Evolutionary conservation across 1,140 invertebrate genomes (phyloP), one percentile per base, ranked within the genome.

Genomic region (Dreissena rostriformis): DNA sequence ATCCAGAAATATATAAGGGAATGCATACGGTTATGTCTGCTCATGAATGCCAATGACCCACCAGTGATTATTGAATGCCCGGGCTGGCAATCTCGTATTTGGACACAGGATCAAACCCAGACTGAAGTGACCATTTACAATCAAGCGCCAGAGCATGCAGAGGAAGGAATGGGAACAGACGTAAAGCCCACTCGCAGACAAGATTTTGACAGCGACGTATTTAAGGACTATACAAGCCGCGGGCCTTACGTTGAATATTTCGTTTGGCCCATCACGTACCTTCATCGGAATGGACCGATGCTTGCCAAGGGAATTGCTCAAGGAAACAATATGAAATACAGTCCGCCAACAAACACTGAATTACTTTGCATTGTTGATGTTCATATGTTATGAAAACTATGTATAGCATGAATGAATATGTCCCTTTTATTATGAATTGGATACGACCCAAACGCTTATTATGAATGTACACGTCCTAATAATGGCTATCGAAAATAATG

Each of bases 301-400:
- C 53, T 82, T 22, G 53, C 65, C n/a, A 82, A 74, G 74, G 79
- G 79, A 15, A 67, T 82, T 61, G 79, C 79, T 26, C 79, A 82
- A 53, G 79, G 79, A 8, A 73, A 39, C 39, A 39, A 39, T 8
- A 39, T 8, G 4, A 2, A 39, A 2, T 11, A n/a, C 24, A 63
- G 61, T n/a, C 61, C 19, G 24, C 19, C 24, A 2, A 4, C 2
- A 26, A 63, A 39, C 39, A 8, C 39, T 39, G 39, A 39, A 39
- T 39, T 39, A 8, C 39, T 39, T 2, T 5, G 39, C 11, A 5
- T 26, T n/a, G 61, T n/a, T 63, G 19, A 63, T n/a, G 61, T 63
- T 39, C 61, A 63, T n/a, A 26, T 63, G 24, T n/a, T 4, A n/a
- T 39, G 39, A 2, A 39, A 39, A 39, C 39, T 39, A 39, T 8